phyloP scores from a whole-genome alignment of 2,797 vertebrate genomes.

The Myotis vivesi region DNA sequence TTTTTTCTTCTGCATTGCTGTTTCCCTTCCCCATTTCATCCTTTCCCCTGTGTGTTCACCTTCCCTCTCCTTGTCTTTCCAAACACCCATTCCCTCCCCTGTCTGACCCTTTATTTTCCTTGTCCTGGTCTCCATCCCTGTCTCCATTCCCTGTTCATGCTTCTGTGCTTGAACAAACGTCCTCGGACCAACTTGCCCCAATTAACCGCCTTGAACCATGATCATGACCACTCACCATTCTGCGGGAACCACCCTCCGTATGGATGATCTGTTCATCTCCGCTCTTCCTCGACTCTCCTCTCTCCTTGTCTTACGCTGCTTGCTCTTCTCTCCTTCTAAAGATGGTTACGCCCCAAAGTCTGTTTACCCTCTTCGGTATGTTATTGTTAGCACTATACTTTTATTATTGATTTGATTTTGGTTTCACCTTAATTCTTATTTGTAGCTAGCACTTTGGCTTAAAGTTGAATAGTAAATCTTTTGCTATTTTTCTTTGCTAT shows the following conservation, averaged over 20 bases:
- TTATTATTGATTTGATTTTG: constrained; percentile 93
- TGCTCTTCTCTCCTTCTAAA: constrained; percentile 99
- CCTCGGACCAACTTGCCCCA: constrained; percentile 93
- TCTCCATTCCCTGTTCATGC: constrained; percentile 90
- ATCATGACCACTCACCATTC: constrained; percentile 99
- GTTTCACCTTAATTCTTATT: constrained; percentile 91
- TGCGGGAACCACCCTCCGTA: constrained; percentile 99
- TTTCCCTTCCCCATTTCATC: constrained; percentile 89
- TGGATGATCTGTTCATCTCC: constrained; percentile 99
- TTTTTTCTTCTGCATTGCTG: constrained; percentile 90
- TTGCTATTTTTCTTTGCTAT: constrained; percentile 89
- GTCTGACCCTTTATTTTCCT: constrained; percentile 84
- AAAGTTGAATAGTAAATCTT: constrained; percentile 90
- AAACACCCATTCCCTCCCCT: constrained; percentile 86
- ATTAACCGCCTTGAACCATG: constrained; percentile 96
- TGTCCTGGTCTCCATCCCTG: constrained; percentile 87
- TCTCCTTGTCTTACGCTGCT: constrained; percentile 99
- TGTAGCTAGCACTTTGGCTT: constrained; percentile 91
- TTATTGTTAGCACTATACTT: constrained; percentile 99
- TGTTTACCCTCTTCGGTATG: constrained; percentile 99
- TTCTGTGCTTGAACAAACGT: constrained; percentile 94
- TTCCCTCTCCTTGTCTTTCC: constrained; percentile 88
- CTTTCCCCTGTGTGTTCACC: constrained; percentile 86
- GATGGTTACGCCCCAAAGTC: constrained; percentile 99
- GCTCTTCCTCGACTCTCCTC: constrained; percentile 99